Base-by-base conservation (phyloP, 2,797 vertebrate genomes). In the Myotis pilosus region DNA sequence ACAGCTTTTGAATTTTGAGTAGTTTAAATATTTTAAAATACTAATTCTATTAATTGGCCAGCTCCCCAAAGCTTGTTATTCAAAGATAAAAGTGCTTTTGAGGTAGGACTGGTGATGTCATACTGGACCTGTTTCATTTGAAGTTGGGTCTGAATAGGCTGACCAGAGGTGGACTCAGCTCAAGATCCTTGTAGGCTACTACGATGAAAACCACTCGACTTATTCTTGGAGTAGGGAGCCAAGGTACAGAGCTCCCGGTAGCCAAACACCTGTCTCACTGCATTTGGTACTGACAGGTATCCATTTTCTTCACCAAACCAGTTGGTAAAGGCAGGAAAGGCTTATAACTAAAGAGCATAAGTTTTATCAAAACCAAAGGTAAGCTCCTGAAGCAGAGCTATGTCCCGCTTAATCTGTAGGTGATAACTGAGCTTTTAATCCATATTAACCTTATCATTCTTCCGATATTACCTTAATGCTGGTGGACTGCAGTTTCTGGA, bases 401-500 rank as follows among this genome's bases (percentile, higher is more conserved):
- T 49, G 15, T 38, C 22, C 22, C 17, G 51, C 4, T 30, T 62
- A 79, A 33, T 38, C 64, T 57, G 86, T 57, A 84, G 28, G 83
- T 51, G 55, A 33, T 13, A 87, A 81, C 4, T 47, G 16, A 62
- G 20, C 68, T 90, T 85, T 75, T 51, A 89, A 81, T 22, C 25
- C 72, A 0, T 16, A 62, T 75, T 79, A 94, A 60, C 33, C 28
- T 30, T 20, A 64, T 6, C n/a, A 38, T 44, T 85, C n/a, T 72
- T 82, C 38, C 38, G 64, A 2, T 79, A 96, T 97, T 98, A 99
- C 99, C 99, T 99, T 99, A 94, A 99, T 99, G 97, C 99, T 99
- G 89, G 99, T 99, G 72, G 99, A 99, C 92, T 99, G 99, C 57
- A 99, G 98, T 97, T 99, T 99, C 95, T 99, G 99, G 98, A 99